These are phyloP conservation scores for Hetaerina titia DNA, from an alignment of 2,888 invertebrate genomes.

Conservation along the genomic window DNA sequence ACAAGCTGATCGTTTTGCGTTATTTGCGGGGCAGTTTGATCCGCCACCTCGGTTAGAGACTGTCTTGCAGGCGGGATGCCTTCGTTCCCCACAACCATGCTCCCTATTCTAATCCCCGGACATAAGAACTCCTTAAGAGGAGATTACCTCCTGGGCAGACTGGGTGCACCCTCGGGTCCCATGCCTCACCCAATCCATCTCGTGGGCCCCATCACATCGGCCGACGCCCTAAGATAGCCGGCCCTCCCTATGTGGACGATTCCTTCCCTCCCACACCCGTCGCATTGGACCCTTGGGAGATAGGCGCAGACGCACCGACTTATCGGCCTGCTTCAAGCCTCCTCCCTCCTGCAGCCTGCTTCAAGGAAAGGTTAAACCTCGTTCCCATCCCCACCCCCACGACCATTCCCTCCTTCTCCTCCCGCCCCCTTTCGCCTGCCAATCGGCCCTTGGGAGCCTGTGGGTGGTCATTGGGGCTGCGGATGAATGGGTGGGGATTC, in stretches of 20 bases:
- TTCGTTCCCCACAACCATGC: not conserved
- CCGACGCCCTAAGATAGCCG: not conserved
- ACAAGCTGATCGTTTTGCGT: not conserved
- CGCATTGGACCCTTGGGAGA: constrained; percentile 48
- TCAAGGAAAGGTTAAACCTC: not conserved
- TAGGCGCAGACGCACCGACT: constrained; percentile 58
- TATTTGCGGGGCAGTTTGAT: not conserved
- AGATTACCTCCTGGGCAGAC: constrained; percentile 44
- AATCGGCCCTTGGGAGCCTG: constrained; percentile 43
- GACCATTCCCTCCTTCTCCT: not conserved
- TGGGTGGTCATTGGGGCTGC: constrained; percentile 37
- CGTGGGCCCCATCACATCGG: not conserved
- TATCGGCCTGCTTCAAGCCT: not conserved
- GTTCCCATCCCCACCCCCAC: not conserved
- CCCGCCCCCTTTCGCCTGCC: not conserved
- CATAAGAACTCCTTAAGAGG: constrained; percentile 63
- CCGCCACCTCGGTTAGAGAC: not conserved
- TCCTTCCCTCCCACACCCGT: not conserved
- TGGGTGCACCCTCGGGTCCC: constrained; percentile 22
- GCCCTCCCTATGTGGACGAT: not conserved
- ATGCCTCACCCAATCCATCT: constrained; percentile 43
- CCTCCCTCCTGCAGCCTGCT: not conserved
- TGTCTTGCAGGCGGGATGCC: not conserved
- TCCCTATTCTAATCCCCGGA: constrained; percentile 24
- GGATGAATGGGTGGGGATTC: constrained; percentile 44